Conservation (phyloP, 1,140 invertebrate species). For the Halesus radiatus region DNA sequence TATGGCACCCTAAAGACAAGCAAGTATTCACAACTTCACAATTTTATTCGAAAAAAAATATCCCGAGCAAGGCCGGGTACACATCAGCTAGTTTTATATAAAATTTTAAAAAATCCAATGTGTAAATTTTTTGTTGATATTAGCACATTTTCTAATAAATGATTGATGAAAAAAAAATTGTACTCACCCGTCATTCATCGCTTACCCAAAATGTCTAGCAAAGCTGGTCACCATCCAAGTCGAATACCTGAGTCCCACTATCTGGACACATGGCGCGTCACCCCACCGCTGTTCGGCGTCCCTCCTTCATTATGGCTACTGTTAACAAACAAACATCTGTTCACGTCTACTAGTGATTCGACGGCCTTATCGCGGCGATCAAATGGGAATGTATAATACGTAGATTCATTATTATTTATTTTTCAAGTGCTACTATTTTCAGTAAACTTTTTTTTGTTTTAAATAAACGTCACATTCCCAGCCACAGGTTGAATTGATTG, state of each 20-base stretch:
- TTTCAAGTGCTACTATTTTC: neutral
- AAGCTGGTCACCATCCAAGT: neutral
- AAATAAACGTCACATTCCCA: neutral
- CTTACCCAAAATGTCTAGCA: neutral
- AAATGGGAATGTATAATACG: constrained; percentile 8
- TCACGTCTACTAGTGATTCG: constrained; percentile 3
- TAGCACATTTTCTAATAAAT: no score
- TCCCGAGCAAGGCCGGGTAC: no score
- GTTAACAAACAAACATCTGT: constrained; percentile 26
- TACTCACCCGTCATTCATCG: neutral
- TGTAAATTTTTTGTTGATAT: no score
- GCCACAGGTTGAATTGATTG: neutral
- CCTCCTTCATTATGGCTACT: constrained; percentile 33
- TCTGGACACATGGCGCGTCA: constrained; percentile 32
- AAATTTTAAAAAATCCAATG: no score
- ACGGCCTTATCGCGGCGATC: constrained; percentile 13
- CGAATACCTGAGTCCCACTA: constrained; percentile 9
- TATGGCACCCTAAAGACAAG: no score
- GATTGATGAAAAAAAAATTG: neutral
- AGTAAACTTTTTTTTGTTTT: neutral
- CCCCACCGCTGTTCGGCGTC: neutral
- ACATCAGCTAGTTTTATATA: no score
- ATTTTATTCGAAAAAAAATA: no score
- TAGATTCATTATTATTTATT: neutral
- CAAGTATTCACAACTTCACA: no score